Percentiles rank a stretch among this genome's conserved stretches.
Conservation (phyloP, 1,140 invertebrate species). For the Trachymyrmex cornetzi region DNA sequence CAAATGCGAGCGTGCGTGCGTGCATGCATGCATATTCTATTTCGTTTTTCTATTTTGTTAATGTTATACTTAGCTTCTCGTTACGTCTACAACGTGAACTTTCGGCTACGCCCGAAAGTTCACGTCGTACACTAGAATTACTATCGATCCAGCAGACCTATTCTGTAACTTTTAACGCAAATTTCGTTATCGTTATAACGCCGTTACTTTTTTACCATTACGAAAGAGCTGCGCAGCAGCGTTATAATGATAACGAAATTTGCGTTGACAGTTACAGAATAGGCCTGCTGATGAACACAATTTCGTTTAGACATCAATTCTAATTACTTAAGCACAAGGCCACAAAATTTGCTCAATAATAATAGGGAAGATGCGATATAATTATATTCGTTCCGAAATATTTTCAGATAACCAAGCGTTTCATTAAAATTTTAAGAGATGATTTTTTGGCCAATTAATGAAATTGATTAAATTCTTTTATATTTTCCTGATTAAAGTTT, state of each 20-base stretch:
- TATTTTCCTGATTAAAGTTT: background rate
- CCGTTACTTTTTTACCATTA: no score
- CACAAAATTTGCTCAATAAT: background rate
- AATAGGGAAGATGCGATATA: background rate
- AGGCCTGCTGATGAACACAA: background rate
- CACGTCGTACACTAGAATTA: background rate
- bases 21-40: constrained; percentile 61
- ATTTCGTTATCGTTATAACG: no score
- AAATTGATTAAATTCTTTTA: background rate
- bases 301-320: background rate
- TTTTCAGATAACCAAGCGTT: background rate
- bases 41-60: constrained; percentile 59
- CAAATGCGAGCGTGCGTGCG: constrained; percentile 13
- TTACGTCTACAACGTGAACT: background rate
- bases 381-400: background rate
- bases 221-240: no score
- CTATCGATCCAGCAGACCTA: no score
- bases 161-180: no score
- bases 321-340: constrained; percentile 13
- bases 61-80: constrained; percentile 65
- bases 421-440: background rate
- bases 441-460: background rate
- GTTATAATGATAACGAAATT: no score
- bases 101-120: constrained; percentile 4
- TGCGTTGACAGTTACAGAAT: no score